Conservation (phyloP, 1,140 invertebrate species). For the Bathynomus jamesi region DNA sequence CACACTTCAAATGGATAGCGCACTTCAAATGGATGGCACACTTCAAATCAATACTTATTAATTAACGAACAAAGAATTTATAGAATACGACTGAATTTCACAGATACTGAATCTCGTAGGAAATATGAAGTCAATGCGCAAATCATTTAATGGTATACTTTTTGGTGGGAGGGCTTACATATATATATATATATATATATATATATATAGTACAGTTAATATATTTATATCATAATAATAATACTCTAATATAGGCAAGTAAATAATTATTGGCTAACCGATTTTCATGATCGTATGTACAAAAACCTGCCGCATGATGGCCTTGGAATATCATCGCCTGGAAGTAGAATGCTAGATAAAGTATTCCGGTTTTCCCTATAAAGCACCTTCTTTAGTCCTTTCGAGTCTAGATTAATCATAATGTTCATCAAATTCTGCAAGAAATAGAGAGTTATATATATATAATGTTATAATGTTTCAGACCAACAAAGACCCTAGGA, state of each 20-base stretch:
- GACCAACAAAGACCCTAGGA: too few relatives aligned
- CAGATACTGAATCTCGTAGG: too few relatives aligned
- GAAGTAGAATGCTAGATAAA: background rate
- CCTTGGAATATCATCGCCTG: background rate
- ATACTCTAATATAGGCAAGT: background rate
- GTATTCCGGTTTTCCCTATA: background rate
- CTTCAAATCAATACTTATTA: background rate
- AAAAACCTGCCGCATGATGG: background rate
- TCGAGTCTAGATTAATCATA: background rate
- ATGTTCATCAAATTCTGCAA: background rate
- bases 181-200: conserved; percentile 3
- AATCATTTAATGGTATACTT: background rate
- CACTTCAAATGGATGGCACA: background rate
- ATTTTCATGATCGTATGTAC: background rate
- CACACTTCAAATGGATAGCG: background rate
- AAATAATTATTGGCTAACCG: background rate
- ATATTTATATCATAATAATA: background rate
- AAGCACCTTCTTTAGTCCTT: background rate
- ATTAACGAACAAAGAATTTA: too few relatives aligned
- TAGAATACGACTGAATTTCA: too few relatives aligned
- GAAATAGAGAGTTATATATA: background rate
- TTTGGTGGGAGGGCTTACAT: background rate
- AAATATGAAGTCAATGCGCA: background rate
- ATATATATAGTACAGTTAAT: background rate
- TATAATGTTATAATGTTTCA: background rate